Base-by-base conservation (phyloP, 2,113 vertebrate species). In the Sceloporus tristichus region DNA sequence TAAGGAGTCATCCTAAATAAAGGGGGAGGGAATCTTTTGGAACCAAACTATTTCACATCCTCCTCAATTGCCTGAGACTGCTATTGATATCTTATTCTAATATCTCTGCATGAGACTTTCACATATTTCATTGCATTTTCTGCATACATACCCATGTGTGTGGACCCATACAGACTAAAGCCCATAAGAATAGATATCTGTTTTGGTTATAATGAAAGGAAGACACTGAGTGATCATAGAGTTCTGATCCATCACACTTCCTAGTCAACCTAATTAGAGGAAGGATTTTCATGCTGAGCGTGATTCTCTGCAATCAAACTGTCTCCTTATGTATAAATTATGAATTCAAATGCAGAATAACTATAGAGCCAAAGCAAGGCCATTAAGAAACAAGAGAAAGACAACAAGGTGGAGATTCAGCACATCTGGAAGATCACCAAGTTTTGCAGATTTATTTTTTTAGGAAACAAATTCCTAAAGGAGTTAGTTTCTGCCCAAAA, bases 1-100 rank as follows among this genome's bases (percentile, higher is more conserved):
- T 90, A 90, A 34, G 68, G 25, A 79, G 84, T 90, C 91, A 38
- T 88, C 73, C 34, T 59, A 71, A 34, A 54, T 62, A 27, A 76
- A 76, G 38, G 79, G 65, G 6, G 62, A 86, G 88, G 86, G 89
- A 16, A n/a, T 9, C 9, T n/a, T 66, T 59, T 59, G 14, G 27
- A 76, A 65, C 18, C 18, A 78, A 34, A 3, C 18, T 66, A 66
- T 66, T 65, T 29, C 62, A 71, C 10, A n/a, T 81, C 5, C 9
- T 80, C 29, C 38, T 68, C 6, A n/a, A 83, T 29, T 34, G 9
- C 25, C 25, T 40, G 7, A 66, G 1, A 21, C 9, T 85, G 16
- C 73, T 65, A 13, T 42, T 53, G 73, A 65, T 1, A 13, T 76
- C 7, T 71, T 70, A 53, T 54, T 21, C 3, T 21, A 65, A 76